Evolutionary conservation across 1,140 invertebrate species (phyloP), one percentile per base, ranked within the genome.

Genomic region (Drosophila bifasciata): DNA sequence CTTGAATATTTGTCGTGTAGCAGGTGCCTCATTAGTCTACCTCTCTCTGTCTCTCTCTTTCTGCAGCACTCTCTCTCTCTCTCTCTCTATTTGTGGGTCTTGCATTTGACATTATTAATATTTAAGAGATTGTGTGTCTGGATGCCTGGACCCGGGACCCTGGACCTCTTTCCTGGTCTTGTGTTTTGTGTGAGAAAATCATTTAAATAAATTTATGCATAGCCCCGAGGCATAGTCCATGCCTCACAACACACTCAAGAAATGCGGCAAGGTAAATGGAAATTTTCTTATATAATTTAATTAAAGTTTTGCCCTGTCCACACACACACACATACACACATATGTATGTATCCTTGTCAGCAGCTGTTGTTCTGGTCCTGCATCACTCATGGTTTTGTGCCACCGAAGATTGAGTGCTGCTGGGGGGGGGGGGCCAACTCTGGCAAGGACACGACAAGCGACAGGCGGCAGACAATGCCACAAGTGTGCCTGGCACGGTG

Each of bases 51-150:
- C 6, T 17, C 36, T 67, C 40, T 32, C 3, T 3, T 19, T 19
- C 19, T 19, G 19, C 19, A 19, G 0, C 19, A 19, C 16, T 40
- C 3, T 39, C 16, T 19, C 2, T 56, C 9, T 61, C 16, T 17
- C 23, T n/a, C 9, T 58, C 55, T 49, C 45, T 53, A 56, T 63
- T 64, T 55, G 40, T 44, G 63, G 41, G 46, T 55, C 41, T 70
- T 64, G 60, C 46, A 52, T 81, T 45, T 75, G 69, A 77, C 78
- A 81, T 81, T 88, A 86, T 85, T 79, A 85, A 85, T 85, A 85
- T 85, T 72, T 85, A 76, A 80, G 76, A 80, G 76, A 57, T 76
- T 58, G 60, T 43, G 58, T 41, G 43, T 49, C 48, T 55, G 45
- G 39, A 57, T 25, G 1, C 32, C 32, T 36, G 32, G 32, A 36